Evolutionary conservation across 2,113 vertebrate genomes (phyloP).

Genomic region (Cygnus atratus): DNA sequence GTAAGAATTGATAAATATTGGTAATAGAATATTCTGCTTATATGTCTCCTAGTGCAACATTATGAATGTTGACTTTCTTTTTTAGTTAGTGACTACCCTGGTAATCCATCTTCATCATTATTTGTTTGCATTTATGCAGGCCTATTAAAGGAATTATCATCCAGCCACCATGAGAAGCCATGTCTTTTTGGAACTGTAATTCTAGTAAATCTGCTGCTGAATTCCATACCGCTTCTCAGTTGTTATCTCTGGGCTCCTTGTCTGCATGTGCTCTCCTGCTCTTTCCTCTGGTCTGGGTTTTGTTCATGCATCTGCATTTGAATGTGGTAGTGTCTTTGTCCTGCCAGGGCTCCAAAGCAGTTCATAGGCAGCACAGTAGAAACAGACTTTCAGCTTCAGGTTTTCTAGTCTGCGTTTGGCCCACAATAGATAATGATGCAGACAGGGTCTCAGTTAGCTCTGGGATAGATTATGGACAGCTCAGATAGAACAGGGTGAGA

Average conservation of each 20-base stretch:
- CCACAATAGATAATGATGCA: background rate
- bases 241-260: background rate
- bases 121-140: background rate
- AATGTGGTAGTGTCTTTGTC: background rate
- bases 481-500: background rate
- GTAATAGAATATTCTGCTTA: background rate
- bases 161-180: background rate
- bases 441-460: background rate
- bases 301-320: background rate
- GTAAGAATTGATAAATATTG: background rate
- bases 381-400: background rate
- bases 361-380: background rate
- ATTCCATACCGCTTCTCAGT: background rate
- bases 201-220: background rate
- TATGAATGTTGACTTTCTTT: background rate
- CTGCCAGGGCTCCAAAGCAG: background rate
- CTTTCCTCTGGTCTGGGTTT: background rate
- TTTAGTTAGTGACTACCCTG: background rate
- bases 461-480: background rate
- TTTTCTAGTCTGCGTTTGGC: background rate
- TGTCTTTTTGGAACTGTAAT: background rate
- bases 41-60: background rate
- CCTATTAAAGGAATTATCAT: background rate
- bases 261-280: background rate
- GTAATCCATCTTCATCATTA: background rate